Evolutionary conservation across 2,888 invertebrate species (phyloP).

Genomic region (Clistopyga incitator): DNA sequence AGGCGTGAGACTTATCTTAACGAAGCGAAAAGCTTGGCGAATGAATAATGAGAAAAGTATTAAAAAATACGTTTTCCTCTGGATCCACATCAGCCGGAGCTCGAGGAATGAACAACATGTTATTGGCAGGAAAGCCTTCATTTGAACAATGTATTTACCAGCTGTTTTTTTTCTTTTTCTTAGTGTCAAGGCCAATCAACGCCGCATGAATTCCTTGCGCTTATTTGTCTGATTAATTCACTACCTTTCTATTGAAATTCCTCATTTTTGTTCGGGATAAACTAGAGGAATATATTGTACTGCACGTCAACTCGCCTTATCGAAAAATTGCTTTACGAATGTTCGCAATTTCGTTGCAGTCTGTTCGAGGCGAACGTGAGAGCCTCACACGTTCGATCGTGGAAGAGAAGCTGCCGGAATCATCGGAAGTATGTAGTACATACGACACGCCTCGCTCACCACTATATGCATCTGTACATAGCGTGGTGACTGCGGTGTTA

Average conservation of each 20-base stretch:
- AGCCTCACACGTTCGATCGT: not conserved
- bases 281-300: not conserved
- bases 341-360: not conserved
- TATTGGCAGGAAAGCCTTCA: not conserved
- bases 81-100: not conserved
- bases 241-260: not conserved
- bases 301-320: not conserved
- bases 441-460: not conserved
- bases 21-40: conserved; percentile 29
- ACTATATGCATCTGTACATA: conserved; percentile 1
- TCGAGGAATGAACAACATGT: not conserved
- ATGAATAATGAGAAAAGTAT: conserved; percentile 3
- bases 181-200: not conserved
- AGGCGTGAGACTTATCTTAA: conserved; percentile 51
- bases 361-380: not conserved
- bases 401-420: not conserved
- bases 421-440: conserved; percentile 27
- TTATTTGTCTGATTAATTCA: not conserved
- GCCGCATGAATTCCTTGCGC: not conserved
- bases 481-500: conserved; percentile 47
- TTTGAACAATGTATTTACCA: not conserved
- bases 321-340: not conserved
- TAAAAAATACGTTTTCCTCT: conserved; percentile 22
- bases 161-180: not conserved
- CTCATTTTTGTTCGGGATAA: not conserved